Evolutionary conservation across 1,140 invertebrate genomes (phyloP).

Genomic region (Drosophila carrolli): DNA sequence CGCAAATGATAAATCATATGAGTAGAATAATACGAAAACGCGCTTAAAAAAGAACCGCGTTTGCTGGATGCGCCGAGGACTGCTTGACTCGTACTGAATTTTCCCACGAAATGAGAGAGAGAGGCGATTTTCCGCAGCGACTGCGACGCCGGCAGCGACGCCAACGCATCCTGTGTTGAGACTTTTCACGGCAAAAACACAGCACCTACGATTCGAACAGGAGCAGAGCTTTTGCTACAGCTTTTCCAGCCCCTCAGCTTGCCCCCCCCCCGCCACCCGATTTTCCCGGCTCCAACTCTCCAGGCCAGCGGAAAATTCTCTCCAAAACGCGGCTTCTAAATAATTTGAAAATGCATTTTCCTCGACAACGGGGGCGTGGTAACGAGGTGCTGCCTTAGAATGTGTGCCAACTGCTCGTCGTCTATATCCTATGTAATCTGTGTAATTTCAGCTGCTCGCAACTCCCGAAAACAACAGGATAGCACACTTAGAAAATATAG

Average conservation of each 20-base stretch:
- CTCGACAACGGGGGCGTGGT: conserved; percentile 7
- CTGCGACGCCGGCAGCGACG: conserved; percentile 22
- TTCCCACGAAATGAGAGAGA: conserved; percentile 28
- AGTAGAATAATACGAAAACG: conserved; percentile 85
- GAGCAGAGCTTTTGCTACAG: conserved; percentile 24
- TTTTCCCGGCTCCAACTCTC: conserved; percentile 36
- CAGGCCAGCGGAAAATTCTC: conserved; percentile 28
- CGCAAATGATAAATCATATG: conserved; percentile 85
- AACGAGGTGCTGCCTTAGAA: conserved; percentile 7
- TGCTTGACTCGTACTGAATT: conserved; percentile 84
- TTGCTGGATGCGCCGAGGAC: conserved; percentile 84
- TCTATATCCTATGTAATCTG: conserved; percentile 45
- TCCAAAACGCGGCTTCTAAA: conserved; percentile 23
- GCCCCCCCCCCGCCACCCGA: neutral
- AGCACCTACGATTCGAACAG: conserved; percentile 36
- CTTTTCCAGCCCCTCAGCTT: conserved; percentile 1
- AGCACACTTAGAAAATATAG: conserved; percentile 5
- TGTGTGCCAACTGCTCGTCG: conserved; percentile 49
- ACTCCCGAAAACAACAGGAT: conserved; percentile 11
- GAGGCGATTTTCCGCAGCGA: conserved; percentile 40
- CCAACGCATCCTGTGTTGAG: conserved; percentile 67
- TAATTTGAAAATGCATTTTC: conserved; percentile 59
- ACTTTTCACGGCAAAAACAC: conserved; percentile 42
- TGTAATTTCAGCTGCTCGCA: conserved; percentile 41
- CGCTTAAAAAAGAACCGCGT: conserved; percentile 85